These are phyloP conservation scores for Plectrocnemia conspersa DNA, from an alignment of 1,140 invertebrate species.

Conservation along the genomic window DNA sequence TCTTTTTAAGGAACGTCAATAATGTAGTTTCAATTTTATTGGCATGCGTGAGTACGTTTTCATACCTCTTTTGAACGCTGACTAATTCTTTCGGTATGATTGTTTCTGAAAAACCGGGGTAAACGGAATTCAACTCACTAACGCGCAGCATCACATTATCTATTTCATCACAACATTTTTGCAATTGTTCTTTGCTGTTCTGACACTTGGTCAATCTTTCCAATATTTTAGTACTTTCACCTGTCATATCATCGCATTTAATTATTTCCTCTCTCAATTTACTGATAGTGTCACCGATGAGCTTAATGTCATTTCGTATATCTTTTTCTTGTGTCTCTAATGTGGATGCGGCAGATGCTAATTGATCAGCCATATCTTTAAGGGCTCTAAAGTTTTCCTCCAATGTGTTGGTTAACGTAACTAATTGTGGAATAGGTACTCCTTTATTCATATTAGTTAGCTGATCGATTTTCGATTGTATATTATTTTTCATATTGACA, in stretches of 20 bases:
- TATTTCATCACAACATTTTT: constrained; percentile 60
- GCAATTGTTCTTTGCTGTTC: constrained; percentile 64
- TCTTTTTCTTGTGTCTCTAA: constrained; percentile 70
- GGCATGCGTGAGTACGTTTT: constrained; percentile 66
- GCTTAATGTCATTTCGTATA: constrained; percentile 67
- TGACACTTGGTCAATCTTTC: constrained; percentile 70
- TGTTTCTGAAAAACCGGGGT: constrained; percentile 73
- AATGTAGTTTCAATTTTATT: constrained; percentile 79
- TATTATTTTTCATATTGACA: constrained; percentile 67
- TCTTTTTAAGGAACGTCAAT: constrained; percentile 77
- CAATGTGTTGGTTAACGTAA: constrained; percentile 63
- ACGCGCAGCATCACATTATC: constrained; percentile 65
- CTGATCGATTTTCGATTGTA: constrained; percentile 75
- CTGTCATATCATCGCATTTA: constrained; percentile 87
- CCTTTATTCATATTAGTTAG: constrained; percentile 74
- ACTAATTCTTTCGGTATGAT: constrained; percentile 74
- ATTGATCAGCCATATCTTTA: constrained; percentile 65
- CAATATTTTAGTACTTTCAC: constrained; percentile 78
- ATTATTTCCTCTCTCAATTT: constrained; percentile 79
- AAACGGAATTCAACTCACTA: constrained; percentile 66
- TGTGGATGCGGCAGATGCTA: constrained; percentile 66
- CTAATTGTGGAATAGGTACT: constrained; percentile 63
- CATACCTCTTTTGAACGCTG: constrained; percentile 70
- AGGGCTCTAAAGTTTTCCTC: constrained; percentile 75
- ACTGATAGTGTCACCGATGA: constrained; percentile 61